Evolutionary conservation across 2,888 invertebrate species (phyloP).

Genomic region (Sarcophaga carnaria): DNA sequence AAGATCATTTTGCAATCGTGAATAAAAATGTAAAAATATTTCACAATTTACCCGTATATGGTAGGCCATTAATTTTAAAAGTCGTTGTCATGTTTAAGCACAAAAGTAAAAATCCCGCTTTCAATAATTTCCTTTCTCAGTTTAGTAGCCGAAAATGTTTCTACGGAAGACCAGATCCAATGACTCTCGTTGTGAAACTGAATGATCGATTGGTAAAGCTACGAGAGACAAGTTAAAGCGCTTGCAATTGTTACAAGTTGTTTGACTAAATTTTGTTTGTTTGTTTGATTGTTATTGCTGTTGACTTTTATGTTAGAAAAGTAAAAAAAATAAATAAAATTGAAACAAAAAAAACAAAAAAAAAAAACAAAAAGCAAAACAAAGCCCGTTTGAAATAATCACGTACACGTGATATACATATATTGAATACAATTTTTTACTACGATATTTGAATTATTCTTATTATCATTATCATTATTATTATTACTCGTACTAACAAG

Average conservation of each 20-base stretch:
- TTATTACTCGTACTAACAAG: too few species aligned
- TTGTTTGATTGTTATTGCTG: background rate
- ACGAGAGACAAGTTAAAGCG: background rate
- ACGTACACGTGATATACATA: too few species aligned
- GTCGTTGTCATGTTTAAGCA: constrained; percentile 58
- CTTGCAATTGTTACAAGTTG: background rate
- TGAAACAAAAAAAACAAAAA: background rate
- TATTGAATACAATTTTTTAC: too few species aligned
- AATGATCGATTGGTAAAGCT: constrained; percentile 22
- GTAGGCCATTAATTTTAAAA: constrained; percentile 67
- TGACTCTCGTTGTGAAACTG: constrained; percentile 40
- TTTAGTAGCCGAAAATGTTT: constrained; percentile 17
- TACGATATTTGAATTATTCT: too few species aligned
- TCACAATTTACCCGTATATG: constrained; percentile 62
- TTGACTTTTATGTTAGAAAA: background rate
- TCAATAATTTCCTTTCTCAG: background rate
- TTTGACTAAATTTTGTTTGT: background rate
- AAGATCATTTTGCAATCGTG: background rate
- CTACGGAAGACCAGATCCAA: constrained; percentile 34
- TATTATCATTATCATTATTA: too few species aligned
- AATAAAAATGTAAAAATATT: background rate
- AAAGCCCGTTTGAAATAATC: background rate
- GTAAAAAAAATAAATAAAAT: too few species aligned
- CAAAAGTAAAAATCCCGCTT: background rate
- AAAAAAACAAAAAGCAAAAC: background rate